Percentiles rank a stretch among this genome's conserved stretches.
These are phyloP conservation scores for Platysteira castanea DNA, from an alignment of 2,113 vertebrate genomes.

Conservation along the genomic window DNA sequence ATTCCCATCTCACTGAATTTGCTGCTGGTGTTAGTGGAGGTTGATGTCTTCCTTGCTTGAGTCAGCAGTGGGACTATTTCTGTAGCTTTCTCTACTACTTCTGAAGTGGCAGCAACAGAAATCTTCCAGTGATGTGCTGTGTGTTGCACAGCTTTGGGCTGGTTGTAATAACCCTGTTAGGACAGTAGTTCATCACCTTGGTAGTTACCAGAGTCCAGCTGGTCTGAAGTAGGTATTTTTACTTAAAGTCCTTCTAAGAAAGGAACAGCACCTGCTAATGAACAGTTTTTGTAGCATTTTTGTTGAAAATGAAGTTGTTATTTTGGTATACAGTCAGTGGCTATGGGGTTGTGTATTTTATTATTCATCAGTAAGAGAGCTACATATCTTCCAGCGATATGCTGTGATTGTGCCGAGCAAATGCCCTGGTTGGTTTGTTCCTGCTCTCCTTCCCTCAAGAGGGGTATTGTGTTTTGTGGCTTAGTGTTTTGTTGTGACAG, in stretches of 20 bases:
- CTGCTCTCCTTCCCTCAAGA: not conserved
- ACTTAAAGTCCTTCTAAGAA: not conserved
- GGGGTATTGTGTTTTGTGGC: not conserved
- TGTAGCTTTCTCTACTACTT: not conserved
- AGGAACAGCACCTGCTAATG: not conserved
- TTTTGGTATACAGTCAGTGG: not conserved
- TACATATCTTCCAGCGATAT: accelerated
- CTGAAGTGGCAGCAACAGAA: not conserved
- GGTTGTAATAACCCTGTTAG: not conserved
- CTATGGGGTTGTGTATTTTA: not conserved
- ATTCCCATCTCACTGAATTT: not conserved
- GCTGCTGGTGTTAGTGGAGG: not conserved
- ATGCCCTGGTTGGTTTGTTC: not conserved
- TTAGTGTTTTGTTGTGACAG: accelerated
- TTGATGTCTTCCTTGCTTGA: not conserved
- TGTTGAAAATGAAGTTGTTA: not conserved
- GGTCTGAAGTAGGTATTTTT: not conserved
- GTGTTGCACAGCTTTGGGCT: not conserved
- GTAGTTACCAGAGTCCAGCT: not conserved
- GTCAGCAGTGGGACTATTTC: not conserved
- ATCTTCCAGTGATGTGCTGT: not conserved
- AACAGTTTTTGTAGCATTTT: not conserved
- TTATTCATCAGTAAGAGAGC: not conserved
- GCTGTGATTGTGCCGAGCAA: not conserved
- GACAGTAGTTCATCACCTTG: not conserved